phyloP scores from a whole-genome alignment of 2,888 invertebrate genomes.

The Drosophila hamatofila region DNA sequence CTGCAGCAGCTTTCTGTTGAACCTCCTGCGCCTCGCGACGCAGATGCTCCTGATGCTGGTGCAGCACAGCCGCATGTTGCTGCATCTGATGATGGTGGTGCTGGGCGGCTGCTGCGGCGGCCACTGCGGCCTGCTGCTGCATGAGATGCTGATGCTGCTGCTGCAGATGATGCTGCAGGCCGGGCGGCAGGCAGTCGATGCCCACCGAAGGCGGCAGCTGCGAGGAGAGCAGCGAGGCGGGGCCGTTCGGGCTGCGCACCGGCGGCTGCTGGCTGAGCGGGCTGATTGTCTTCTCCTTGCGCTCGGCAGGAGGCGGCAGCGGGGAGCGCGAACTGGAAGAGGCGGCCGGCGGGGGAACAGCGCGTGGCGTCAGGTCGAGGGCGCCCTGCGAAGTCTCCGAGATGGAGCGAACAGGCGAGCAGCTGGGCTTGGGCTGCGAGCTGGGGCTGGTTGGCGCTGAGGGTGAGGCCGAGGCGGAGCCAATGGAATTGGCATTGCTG shows the following conservation, averaged over 20 bases:
- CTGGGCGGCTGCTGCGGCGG: conserved; percentile 81
- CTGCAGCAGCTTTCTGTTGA: conserved; percentile 83
- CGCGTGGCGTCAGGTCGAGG: conserved; percentile 87
- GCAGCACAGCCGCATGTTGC: conserved; percentile 78
- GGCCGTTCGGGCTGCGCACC: conserved; percentile 51
- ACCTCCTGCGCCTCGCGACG: conserved; percentile 80
- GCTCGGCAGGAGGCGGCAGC: conserved; percentile 45
- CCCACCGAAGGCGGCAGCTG: conserved; percentile 67
- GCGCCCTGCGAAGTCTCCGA: conserved; percentile 87
- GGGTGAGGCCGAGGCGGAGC: conserved; percentile 72
- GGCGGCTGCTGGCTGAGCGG: conserved; percentile 54
- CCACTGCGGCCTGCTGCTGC: conserved; percentile 81
- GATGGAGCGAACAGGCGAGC: conserved; percentile 84
- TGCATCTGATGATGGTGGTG: conserved; percentile 83
- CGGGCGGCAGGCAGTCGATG: conserved; percentile 81
- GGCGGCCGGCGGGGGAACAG: conserved; percentile 55
- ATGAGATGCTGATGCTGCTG: conserved; percentile 84
- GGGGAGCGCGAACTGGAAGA: conserved; percentile 54
- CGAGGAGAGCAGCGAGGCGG: conserved; percentile 58
- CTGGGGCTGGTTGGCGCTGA: conserved; percentile 83
- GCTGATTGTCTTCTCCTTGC: conserved; percentile 66
- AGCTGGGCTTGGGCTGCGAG: conserved; percentile 61
- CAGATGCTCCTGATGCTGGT: conserved; percentile 82
- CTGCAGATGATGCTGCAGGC: conserved; percentile 83
- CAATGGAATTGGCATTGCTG: conserved; percentile 77